These are phyloP conservation scores for Meriones psammophilus DNA, from an alignment of 2,797 vertebrate genomes.

Conservation along the genomic window DNA sequence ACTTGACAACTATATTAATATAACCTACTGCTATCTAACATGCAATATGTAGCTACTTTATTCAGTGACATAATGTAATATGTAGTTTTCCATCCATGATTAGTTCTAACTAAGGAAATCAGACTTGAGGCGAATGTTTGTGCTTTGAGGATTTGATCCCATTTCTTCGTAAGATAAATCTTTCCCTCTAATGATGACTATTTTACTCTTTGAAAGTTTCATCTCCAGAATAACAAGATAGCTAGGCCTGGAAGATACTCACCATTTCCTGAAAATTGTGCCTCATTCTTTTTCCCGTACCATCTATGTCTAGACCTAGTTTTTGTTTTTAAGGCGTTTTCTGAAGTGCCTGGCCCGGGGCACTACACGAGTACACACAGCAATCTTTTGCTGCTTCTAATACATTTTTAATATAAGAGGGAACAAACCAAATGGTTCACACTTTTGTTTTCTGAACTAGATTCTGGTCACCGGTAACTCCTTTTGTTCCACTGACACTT, in stretches of 20 bases:
- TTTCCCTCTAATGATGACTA: background rate
- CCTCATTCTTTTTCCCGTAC: background rate
- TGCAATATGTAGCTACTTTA: constrained; percentile 36
- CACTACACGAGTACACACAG: background rate
- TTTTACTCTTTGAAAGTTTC: constrained; percentile 30
- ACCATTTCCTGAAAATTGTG: background rate
- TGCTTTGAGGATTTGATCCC: background rate
- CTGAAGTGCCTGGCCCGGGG: background rate
- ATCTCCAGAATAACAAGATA: background rate
- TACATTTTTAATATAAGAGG: background rate
- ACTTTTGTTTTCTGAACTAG: background rate
- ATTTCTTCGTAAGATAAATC: constrained; percentile 32
- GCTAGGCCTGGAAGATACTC: background rate
- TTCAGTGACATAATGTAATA: background rate
- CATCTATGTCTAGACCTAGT: background rate
- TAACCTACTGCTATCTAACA: background rate
- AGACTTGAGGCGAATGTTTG: background rate
- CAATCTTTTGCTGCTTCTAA: background rate
- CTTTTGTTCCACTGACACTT: background rate
- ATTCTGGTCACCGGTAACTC: constrained; percentile 4
- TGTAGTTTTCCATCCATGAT: background rate
- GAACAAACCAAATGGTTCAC: background rate
- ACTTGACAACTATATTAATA: constrained; percentile 46
- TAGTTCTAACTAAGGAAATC: constrained; percentile 1
- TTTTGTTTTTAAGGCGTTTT: constrained; percentile 48